phyloP scores from a whole-genome alignment of 2,888 invertebrate genomes.

The Volucella bombylans region DNA sequence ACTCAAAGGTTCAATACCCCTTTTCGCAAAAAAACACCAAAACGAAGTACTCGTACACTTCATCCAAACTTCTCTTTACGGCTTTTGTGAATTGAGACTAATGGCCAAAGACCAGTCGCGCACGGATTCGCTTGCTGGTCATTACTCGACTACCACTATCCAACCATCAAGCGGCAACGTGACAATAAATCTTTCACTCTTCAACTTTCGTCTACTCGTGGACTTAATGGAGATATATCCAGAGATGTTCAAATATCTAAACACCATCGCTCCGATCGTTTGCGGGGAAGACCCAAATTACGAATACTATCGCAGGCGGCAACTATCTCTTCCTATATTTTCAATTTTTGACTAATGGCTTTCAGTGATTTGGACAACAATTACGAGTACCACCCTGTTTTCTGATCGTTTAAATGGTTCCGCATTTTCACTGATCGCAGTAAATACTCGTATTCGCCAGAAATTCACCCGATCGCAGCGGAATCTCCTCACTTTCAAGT shows the following conservation, averaged over 20 bases:
- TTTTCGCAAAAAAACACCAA: slow-evolving; percentile 5
- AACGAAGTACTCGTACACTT: not conserved
- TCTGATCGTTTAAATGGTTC: not conserved
- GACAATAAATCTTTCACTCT: slow-evolving; percentile 6
- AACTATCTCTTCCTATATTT: too few relatives aligned
- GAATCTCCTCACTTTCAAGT: not conserved
- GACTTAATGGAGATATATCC: too few relatives aligned
- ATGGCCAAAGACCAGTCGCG: slow-evolving; percentile 4
- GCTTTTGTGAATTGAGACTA: not conserved
- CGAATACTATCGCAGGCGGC: too few relatives aligned
- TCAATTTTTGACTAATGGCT: not conserved
- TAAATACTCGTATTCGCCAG: too few relatives aligned
- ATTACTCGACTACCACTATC: not conserved
- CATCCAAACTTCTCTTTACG: too few relatives aligned
- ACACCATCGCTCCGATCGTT: too few relatives aligned
- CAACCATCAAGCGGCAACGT: not conserved
- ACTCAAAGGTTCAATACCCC: slow-evolving; percentile 22
- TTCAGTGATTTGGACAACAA: not conserved
- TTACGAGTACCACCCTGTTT: too few relatives aligned
- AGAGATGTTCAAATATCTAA: too few relatives aligned
- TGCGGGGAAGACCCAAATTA: too few relatives aligned
- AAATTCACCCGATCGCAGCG: not conserved
- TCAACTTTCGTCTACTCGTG: not conserved
- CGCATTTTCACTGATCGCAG: too few relatives aligned
- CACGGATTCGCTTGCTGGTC: slow-evolving; percentile 4